These are phyloP conservation scores for Pandemis heparana DNA, from an alignment of 2,888 invertebrate species.

Conservation along the genomic window DNA sequence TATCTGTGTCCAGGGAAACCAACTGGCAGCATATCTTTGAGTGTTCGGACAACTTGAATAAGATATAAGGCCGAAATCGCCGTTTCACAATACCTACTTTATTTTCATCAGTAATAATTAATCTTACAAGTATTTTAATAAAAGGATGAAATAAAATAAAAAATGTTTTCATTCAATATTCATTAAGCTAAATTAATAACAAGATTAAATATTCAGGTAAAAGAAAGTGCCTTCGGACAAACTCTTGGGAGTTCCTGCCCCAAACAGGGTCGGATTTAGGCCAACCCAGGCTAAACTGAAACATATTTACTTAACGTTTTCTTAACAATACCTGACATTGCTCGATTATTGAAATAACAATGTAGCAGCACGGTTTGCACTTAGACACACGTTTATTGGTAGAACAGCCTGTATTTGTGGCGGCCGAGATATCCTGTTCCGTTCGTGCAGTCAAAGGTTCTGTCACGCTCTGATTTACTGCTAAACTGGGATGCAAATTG, in stretches of 20 bases:
- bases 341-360: neutral
- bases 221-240: constrained; percentile 37
- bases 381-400: neutral
- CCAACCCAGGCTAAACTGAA: neutral
- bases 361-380: neutral
- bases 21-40: neutral
- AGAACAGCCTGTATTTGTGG: constrained; percentile 7
- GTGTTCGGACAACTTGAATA: too few relatives aligned
- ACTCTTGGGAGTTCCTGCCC: constrained; percentile 31
- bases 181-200: constrained; percentile 34
- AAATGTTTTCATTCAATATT: constrained; percentile 29
- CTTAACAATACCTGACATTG: neutral
- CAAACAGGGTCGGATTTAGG: constrained; percentile 17
- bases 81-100: too few relatives aligned
- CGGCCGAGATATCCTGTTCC: constrained; percentile 33
- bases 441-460: constrained; percentile 32
- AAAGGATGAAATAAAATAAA: neutral
- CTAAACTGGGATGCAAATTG: constrained; percentile 40
- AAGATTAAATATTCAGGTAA: constrained; percentile 35
- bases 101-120: too few relatives aligned
- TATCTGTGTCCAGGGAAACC: neutral
- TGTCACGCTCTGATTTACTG: constrained; percentile 35
- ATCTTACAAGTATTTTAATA: neutral
- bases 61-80: neutral
- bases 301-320: neutral